Evolutionary conservation across 1,140 invertebrate genomes (phyloP).

Genomic region (Drosophila sturtevanti): DNA sequence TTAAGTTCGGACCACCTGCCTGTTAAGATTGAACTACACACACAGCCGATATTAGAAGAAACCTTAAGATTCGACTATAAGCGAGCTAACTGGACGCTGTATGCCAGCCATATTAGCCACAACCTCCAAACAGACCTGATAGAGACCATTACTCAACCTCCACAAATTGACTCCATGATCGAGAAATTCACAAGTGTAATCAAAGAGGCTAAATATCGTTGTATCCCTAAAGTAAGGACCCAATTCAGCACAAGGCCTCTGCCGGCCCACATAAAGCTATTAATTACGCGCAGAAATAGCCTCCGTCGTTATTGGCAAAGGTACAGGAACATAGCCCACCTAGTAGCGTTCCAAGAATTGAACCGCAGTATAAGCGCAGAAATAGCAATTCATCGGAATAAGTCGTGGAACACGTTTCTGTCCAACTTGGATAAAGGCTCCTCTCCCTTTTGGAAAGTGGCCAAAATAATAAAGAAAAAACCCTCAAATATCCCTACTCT

Average conservation of each 20-base stretch:
- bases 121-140: not conserved
- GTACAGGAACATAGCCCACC: constrained; percentile 2
- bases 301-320: too few relatives aligned
- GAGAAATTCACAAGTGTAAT: not conserved
- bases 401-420: not conserved
- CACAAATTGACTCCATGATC: not conserved
- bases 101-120: not conserved
- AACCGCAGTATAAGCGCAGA: constrained; percentile 5
- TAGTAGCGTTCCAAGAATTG: not conserved
- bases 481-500: not conserved
- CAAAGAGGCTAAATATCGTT: not conserved
- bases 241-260: not conserved
- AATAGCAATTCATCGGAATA: not conserved
- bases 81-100: too few relatives aligned
- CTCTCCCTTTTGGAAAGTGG: not conserved
- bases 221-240: not conserved
- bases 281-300: too few relatives aligned
- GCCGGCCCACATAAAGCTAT: too few relatives aligned
- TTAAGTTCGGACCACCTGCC: not conserved
- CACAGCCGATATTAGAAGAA: not conserved
- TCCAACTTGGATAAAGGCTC: not conserved
- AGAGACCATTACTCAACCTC: not conserved
- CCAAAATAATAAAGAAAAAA: not conserved
- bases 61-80: too few relatives aligned
- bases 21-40: not conserved